Percentiles rank a stretch among this genome's conserved stretches.
Conservation (phyloP, 1,140 invertebrate genomes). For the Ips typographus region DNA sequence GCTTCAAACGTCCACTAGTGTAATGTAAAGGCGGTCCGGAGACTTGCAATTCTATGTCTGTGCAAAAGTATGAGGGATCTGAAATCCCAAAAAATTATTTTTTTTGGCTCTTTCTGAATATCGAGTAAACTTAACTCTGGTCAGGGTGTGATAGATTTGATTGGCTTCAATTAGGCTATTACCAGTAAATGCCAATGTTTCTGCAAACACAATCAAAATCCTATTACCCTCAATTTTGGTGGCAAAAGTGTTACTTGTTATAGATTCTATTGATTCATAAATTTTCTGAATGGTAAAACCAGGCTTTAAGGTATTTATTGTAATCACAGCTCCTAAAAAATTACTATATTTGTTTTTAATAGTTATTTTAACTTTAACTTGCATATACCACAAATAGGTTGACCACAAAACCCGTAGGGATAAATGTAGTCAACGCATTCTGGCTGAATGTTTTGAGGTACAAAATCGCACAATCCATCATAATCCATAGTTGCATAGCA, state of each 20-base stretch:
- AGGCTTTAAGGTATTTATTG: neutral
- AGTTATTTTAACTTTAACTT: neutral
- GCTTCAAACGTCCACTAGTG: neutral
- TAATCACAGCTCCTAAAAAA: slow-evolving; percentile 3
- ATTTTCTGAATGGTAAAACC: slow-evolving; percentile 4
- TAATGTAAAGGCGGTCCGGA: neutral
- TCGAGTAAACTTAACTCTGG: neutral
- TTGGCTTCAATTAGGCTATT: slow-evolving; percentile 6
- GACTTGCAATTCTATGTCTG: neutral
- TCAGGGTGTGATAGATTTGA: slow-evolving; percentile 3
- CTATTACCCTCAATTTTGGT: neutral
- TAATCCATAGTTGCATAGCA: neutral
- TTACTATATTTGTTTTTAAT: neutral
- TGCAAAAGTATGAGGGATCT: slow-evolving; percentile 5
- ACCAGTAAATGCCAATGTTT: neutral
- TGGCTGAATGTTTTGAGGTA: neutral
- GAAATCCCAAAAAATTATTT: neutral
- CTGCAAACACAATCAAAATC: slow-evolving; percentile 11
- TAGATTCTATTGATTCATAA: neutral
- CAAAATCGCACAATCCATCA: neutral
- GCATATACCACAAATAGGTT: neutral
- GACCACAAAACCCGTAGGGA: neutral
- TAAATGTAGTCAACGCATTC: neutral
- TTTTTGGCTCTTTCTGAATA: neutral
- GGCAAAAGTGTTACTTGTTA: neutral